Percentiles rank a stretch among this genome's conserved stretches.
Evolutionary conservation across 2,113 vertebrate genomes (phyloP).

Genomic region (Egretta garzetta): DNA sequence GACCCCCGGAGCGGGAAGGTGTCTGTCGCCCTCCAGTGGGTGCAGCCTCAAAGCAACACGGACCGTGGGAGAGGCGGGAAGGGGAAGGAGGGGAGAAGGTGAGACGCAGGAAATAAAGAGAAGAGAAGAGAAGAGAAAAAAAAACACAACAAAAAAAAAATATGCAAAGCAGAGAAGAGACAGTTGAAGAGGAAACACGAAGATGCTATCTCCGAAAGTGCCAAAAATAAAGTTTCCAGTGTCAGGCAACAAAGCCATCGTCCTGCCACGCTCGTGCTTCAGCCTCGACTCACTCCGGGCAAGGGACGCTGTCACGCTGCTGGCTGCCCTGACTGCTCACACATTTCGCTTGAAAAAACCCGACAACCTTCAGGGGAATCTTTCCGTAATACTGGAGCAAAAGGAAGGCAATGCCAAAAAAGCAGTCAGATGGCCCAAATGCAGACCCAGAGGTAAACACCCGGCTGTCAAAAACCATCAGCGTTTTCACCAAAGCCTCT

Average conservation of each 20-base stretch:
- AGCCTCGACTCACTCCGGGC: not conserved
- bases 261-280: not conserved
- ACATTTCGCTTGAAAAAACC: conserved; percentile 23
- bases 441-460: conserved; percentile 26
- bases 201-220: not conserved
- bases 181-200: not conserved
- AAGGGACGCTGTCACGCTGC: not conserved
- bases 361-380: conserved; percentile 24
- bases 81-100: not conserved
- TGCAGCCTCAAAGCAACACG: not conserved
- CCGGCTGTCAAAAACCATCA: not conserved
- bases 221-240: not conserved
- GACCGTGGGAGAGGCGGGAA: not conserved
- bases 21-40: conserved; percentile 24
- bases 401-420: conserved; percentile 21
- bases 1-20: not conserved
- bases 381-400: not conserved
- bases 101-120: not conserved
- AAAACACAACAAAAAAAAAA: no score
- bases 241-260: not conserved
- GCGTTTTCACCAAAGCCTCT: conserved; percentile 5
- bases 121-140: no score
- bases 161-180: not conserved
- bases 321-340: conserved; percentile 14
- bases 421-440: not conserved